phyloP scores from a whole-genome alignment of 2,888 invertebrate genomes.

The Hypomecis punctinalis region DNA sequence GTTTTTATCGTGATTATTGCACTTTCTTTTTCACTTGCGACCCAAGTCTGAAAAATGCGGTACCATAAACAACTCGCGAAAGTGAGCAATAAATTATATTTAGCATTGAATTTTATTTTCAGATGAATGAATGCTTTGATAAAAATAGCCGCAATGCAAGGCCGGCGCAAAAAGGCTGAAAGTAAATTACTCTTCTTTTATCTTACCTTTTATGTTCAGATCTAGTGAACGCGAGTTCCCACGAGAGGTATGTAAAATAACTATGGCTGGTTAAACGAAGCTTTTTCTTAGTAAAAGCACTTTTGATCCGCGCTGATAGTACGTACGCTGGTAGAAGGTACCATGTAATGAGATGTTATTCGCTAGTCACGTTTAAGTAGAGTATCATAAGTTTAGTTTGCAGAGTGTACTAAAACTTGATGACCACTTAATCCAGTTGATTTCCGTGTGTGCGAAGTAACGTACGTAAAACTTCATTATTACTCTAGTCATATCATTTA shows the following conservation, averaged over 20 bases:
- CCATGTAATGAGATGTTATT: constrained; percentile 27
- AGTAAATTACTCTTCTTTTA: constrained; percentile 34
- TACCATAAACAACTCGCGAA: constrained; percentile 11
- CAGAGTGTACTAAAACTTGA: constrained; percentile 1
- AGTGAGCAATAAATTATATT: constrained; percentile 4
- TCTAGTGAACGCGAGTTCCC: constrained; percentile 27
- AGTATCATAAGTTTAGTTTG: background rate
- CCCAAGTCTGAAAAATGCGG: constrained; percentile 14
- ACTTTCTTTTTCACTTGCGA: constrained; percentile 42
- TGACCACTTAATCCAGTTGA: background rate
- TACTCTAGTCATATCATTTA: background rate
- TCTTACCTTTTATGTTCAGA: constrained; percentile 33
- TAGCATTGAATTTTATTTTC: background rate
- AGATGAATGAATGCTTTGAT: constrained; percentile 1
- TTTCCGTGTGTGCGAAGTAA: background rate
- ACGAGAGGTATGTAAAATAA: constrained; percentile 29
- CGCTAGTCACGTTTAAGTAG: constrained; percentile 24
- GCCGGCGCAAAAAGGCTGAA: constrained; percentile 18
- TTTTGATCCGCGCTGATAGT: constrained; percentile 29
- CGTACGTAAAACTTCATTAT: no score
- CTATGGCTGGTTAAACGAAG: constrained; percentile 27
- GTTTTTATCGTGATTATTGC: constrained; percentile 25
- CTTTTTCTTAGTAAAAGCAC: constrained; percentile 32
- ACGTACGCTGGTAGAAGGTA: background rate
- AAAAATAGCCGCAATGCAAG: constrained; percentile 16